phyloP scores from a whole-genome alignment of 2,113 vertebrate species.

The Pangasianodon gigas region DNA sequence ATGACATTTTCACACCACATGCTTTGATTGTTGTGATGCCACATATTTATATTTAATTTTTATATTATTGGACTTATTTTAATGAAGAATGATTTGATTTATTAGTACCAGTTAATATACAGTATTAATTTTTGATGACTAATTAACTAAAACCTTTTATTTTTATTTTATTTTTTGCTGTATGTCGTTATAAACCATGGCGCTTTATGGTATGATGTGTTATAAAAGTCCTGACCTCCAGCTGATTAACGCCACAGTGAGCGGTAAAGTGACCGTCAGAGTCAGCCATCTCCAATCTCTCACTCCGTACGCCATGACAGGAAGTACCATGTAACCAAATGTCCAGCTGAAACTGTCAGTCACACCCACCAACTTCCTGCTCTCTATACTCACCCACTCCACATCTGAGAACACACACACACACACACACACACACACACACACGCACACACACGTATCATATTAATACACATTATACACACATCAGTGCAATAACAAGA shows the following conservation, averaged over 20 bases:
- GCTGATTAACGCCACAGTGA: conserved; percentile 62
- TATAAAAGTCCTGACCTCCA: conserved; percentile 69
- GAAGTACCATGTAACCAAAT: conserved; percentile 59
- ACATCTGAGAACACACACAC: conserved; percentile 63
- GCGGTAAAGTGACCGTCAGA: conserved; percentile 65
- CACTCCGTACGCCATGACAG: conserved; percentile 68
- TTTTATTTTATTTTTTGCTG: not conserved
- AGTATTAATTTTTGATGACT: not conserved
- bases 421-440: not conserved
- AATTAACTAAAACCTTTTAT: not conserved
- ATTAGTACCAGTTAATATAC: not conserved
- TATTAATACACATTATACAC: not conserved
- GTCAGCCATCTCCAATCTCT: conserved; percentile 73
- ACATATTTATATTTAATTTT: not conserved
- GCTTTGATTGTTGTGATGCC: too few species aligned
- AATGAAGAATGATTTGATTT: not conserved
- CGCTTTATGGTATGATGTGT: not conserved
- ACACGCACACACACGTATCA: not conserved
- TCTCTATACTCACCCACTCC: conserved; percentile 77
- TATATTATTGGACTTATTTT: not conserved
- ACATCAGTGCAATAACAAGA: not conserved
- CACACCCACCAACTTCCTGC: conserved; percentile 71
- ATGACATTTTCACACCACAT: too few species aligned
- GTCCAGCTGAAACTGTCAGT: conserved; percentile 72
- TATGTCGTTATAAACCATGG: not conserved